phyloP scores from a whole-genome alignment of 2,888 invertebrate species.

The Metellina segmentata region DNA sequence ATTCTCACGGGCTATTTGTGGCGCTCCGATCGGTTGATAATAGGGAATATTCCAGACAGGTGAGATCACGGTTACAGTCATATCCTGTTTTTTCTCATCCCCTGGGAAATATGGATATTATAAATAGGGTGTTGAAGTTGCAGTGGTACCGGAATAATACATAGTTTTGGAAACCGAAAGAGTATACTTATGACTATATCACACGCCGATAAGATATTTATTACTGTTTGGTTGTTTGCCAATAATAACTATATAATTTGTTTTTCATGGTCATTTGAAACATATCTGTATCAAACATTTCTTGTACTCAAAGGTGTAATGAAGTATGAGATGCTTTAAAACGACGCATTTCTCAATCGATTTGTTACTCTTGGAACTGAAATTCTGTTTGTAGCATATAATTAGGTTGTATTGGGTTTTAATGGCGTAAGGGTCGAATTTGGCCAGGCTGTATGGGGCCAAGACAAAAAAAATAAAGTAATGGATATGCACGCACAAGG shows the following conservation, averaged over 20 bases:
- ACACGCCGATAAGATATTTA: background rate
- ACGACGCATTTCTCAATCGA: too few relatives aligned
- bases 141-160: background rate
- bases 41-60: constrained; percentile 46
- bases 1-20: constrained; percentile 71
- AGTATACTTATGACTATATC: background rate
- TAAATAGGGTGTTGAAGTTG: background rate
- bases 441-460: too few relatives aligned
- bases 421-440: too few relatives aligned
- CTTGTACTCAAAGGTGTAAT: too few relatives aligned
- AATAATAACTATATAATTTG: background rate
- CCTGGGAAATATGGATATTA: background rate
- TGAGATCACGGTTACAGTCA: constrained; percentile 38
- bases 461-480: too few relatives aligned
- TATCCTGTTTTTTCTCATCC: constrained; percentile 23
- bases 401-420: too few relatives aligned
- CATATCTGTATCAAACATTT: too few relatives aligned
- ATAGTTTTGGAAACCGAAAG: background rate
- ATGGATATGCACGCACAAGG: too few relatives aligned
- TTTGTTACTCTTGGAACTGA: too few relatives aligned
- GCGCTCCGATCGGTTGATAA: constrained; percentile 59
- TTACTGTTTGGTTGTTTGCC: background rate
- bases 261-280: background rate
- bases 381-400: too few relatives aligned
- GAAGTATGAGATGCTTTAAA: too few relatives aligned